Conservation (phyloP, 2,888 invertebrate genomes). For the Sminthurides aquaticus region DNA sequence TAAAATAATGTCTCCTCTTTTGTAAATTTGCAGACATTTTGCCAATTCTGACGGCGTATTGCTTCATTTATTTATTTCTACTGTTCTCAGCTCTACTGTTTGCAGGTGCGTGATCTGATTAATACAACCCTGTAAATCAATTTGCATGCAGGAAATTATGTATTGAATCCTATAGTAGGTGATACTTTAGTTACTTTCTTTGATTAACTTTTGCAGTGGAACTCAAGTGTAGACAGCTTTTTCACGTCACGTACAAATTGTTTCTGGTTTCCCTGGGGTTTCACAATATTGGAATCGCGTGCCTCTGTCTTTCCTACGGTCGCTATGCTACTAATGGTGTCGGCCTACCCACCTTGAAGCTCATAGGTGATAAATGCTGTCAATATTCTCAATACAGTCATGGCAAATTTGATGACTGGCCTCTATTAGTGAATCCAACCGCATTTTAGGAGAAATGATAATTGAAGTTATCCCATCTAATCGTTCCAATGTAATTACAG, state of each 20-base stretch:
- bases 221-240: constrained; percentile 66
- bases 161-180: background rate
- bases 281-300: constrained; percentile 63
- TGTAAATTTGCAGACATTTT: constrained; percentile 63
- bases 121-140: background rate
- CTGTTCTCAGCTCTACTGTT: constrained; percentile 65
- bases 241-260: constrained; percentile 82
- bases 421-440: background rate
- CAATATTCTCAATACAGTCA: background rate
- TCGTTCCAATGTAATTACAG: constrained; percentile 48
- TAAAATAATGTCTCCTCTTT: constrained; percentile 8
- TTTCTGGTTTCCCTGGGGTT: constrained; percentile 64
- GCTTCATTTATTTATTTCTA: constrained; percentile 64
- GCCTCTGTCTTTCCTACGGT: constrained; percentile 65
- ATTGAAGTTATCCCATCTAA: constrained; percentile 7
- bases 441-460: background rate
- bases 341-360: constrained; percentile 51
- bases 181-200: background rate
- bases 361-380: constrained; percentile 46
- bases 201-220: constrained; percentile 52
- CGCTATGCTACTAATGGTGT: constrained; percentile 68
- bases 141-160: background rate
- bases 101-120: constrained; percentile 48
- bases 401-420: background rate
- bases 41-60: constrained; percentile 68